Conservation (phyloP, 2,888 invertebrate genomes). For the Taenaris catops region DNA sequence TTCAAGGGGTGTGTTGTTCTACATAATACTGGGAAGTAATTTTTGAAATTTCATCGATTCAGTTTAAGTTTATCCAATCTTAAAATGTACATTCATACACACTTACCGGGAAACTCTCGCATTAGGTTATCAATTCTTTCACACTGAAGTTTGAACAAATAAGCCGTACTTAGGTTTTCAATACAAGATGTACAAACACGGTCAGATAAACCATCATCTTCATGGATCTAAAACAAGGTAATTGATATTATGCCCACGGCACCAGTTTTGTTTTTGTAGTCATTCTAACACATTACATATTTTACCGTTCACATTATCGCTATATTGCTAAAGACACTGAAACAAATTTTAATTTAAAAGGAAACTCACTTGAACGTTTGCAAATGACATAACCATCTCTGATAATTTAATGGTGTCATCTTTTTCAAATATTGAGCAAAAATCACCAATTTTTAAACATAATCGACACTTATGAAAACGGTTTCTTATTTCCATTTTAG, state of each 20-base stretch:
- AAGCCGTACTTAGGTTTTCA: slow-evolving; percentile 67
- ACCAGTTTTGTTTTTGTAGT: no score
- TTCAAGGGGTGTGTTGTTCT: no score
- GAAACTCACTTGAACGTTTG: slow-evolving; percentile 54
- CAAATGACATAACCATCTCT: slow-evolving; percentile 73
- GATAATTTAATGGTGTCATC: slow-evolving; percentile 66
- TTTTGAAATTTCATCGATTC: no score
- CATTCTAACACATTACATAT: no score
- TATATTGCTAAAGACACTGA: no score
- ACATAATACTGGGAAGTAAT: no score
- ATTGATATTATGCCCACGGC: no score
- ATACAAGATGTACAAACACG: slow-evolving; percentile 67
- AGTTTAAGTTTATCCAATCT: no score
- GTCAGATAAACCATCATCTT: slow-evolving; percentile 66
- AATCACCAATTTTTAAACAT: slow-evolving; percentile 68
- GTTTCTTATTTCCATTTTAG: slow-evolving; percentile 26
- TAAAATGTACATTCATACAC: slow-evolving; percentile 3
- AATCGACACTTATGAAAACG: slow-evolving; percentile 66
- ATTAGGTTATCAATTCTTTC: slow-evolving; percentile 58
- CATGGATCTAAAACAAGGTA: slow-evolving; percentile 44
- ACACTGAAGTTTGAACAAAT: slow-evolving; percentile 67
- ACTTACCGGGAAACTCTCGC: slow-evolving; percentile 52
- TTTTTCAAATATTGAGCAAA: slow-evolving; percentile 70
- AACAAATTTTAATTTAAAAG: no score
- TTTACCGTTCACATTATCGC: no score